Percentiles rank a stretch among this genome's conserved stretches.
phyloP scores from a whole-genome alignment of 2,797 vertebrate species.

The Notolabrus celidotus region DNA sequence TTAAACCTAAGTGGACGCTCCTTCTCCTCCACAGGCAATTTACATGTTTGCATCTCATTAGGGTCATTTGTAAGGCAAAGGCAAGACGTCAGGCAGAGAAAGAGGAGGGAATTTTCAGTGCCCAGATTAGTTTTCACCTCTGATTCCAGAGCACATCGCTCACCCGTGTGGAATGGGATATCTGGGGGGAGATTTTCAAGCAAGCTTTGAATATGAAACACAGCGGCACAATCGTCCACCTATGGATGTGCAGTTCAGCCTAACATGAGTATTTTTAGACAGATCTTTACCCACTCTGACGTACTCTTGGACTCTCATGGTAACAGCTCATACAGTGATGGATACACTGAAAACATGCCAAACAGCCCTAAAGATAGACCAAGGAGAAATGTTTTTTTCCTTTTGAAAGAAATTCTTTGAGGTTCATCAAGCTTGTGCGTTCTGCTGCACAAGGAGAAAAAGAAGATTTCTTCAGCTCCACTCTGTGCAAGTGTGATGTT shows the following conservation, averaged over 20 bases:
- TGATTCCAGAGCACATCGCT: slow-evolving; percentile 70
- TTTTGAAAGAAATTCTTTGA: slow-evolving; percentile 18
- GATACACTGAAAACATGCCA: slow-evolving; percentile 10
- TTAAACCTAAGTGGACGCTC: slow-evolving; percentile 72
- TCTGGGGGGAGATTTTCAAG: slow-evolving; percentile 38
- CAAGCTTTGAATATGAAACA: slow-evolving; percentile 57
- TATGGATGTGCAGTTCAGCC: slow-evolving; percentile 31
- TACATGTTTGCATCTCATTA: slow-evolving; percentile 79
- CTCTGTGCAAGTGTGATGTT: background rate
- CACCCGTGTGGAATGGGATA: slow-evolving; percentile 55
- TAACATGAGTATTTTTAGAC: slow-evolving; percentile 1
- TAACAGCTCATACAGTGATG: slow-evolving; percentile 5
- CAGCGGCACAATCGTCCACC: slow-evolving; percentile 28
- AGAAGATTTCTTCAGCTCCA: background rate
- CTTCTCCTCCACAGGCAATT: slow-evolving; percentile 65
- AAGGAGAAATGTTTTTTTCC: slow-evolving; percentile 7
- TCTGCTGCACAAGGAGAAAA: slow-evolving; percentile 7
- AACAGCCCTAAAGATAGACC: slow-evolving; percentile 6
- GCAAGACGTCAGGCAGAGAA: slow-evolving; percentile 36
- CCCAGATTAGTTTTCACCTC: slow-evolving; percentile 78
- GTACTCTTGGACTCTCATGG: background rate
- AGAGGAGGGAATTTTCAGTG: slow-evolving; percentile 33
- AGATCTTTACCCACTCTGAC: slow-evolving; percentile 8
- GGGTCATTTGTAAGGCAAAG: slow-evolving; percentile 50
- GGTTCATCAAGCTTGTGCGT: slow-evolving; percentile 29